Evolutionary conservation across 2,797 vertebrate species (phyloP).

Genomic region (Taeniopygia guttata): DNA sequence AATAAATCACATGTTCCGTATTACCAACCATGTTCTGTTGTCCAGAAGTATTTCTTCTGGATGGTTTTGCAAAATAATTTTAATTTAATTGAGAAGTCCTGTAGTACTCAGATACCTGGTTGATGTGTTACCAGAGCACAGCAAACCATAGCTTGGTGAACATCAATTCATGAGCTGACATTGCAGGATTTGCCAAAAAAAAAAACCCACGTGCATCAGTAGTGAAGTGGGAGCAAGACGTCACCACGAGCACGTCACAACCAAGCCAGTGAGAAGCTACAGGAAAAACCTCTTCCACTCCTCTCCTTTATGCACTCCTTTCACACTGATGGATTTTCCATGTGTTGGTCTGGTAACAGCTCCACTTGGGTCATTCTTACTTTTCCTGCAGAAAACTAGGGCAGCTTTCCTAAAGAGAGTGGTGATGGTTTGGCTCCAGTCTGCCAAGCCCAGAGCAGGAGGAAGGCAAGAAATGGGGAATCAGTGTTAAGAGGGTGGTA

Average conservation of each 20-base stretch:
- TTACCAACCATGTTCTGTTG: not conserved
- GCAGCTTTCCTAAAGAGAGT: not conserved
- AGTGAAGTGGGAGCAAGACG: not conserved
- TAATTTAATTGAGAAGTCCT: not conserved
- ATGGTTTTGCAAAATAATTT: slow-evolving; percentile 5
- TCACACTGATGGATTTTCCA: not conserved
- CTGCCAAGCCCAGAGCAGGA: not conserved
- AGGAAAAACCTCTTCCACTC: not conserved
- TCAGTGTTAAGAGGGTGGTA: not conserved
- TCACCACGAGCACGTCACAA: rapidly evolving
- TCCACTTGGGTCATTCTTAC: not conserved
- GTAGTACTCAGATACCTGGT: not conserved
- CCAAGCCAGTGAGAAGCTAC: not conserved
- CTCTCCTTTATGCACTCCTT: not conserved
- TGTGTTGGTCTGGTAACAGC: not conserved
- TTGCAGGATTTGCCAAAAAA: not conserved
- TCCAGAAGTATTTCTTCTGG: slow-evolving; percentile 2
- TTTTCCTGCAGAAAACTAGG: not conserved
- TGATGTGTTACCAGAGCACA: not conserved
- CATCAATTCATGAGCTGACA: not conserved
- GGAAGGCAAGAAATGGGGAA: not conserved
- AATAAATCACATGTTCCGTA: slow-evolving; percentile 6
- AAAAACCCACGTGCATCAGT: not conserved
- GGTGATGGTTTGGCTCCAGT: not conserved
- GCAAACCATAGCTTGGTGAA: not conserved